phyloP scores from a whole-genome alignment of 2,888 invertebrate species.

The Lydus trimaculatus region DNA sequence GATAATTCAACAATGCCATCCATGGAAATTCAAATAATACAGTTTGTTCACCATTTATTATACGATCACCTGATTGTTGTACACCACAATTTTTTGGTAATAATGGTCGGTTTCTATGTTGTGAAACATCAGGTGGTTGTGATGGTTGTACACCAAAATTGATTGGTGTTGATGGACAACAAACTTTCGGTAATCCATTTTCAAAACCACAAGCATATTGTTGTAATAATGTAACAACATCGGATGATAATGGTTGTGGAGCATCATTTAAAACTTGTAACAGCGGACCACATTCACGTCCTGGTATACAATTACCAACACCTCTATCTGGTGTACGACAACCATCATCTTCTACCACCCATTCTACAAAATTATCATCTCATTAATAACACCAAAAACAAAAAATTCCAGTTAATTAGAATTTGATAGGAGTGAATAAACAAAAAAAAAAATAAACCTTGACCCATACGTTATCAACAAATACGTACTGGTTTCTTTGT shows the following conservation, averaged over 20 bases:
- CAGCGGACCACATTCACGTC: constrained; percentile 43
- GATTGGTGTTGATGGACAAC: constrained; percentile 30
- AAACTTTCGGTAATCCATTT: constrained; percentile 49
- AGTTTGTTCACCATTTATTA: constrained; percentile 69
- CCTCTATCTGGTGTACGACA: constrained; percentile 53
- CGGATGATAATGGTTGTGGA: constrained; percentile 34
- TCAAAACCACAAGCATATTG: constrained; percentile 57
- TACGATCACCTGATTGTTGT: constrained; percentile 66
- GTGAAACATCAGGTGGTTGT: constrained; percentile 39
- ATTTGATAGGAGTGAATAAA: neutral
- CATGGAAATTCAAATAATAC: constrained; percentile 70
- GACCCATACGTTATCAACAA: neutral
- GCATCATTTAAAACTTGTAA: constrained; percentile 33
- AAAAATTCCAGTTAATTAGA: neutral
- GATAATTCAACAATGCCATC: constrained; percentile 68
- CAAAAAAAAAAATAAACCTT: neutral
- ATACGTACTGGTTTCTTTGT: neutral
- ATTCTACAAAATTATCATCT: neutral
- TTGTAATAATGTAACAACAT: constrained; percentile 27
- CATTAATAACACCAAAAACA: no score
- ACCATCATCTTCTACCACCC: constrained; percentile 17
- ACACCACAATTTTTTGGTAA: constrained; percentile 63
- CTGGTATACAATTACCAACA: constrained; percentile 53
- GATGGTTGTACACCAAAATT: constrained; percentile 24
- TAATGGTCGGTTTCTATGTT: constrained; percentile 18